These are phyloP conservation scores for Buathra laborator DNA, from an alignment of 2,888 invertebrate genomes.

Conservation along the genomic window DNA sequence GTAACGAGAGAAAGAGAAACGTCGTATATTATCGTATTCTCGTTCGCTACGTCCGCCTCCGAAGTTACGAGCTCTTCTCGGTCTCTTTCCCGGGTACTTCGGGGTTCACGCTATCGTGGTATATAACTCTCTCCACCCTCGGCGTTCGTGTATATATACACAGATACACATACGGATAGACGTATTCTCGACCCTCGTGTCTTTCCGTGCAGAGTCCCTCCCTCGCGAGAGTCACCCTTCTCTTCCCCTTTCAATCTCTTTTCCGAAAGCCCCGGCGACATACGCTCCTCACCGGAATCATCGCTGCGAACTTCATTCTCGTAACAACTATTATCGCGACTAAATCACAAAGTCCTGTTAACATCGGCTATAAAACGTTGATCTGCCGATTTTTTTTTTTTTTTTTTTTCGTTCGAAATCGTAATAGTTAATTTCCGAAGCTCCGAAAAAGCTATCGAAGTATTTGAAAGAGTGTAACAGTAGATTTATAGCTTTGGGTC, in stretches of 20 bases:
- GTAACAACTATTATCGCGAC: not conserved
- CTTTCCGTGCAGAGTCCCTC: constrained; percentile 14
- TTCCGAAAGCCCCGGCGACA: constrained; percentile 4
- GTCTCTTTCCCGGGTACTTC: constrained; percentile 54
- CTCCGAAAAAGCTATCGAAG: not conserved
- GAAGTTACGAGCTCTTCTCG: constrained; percentile 58
- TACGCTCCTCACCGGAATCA: constrained; percentile 45
- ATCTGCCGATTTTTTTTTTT: not conserved
- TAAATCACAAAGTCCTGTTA: not conserved
- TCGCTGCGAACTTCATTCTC: constrained; percentile 30
- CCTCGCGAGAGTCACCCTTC: constrained; percentile 26
- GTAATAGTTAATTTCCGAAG: too few species aligned
- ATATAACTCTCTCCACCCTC: constrained; percentile 16
- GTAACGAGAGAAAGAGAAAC: constrained; percentile 40
- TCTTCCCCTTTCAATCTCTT: constrained; percentile 38
- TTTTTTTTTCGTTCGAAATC: not conserved
- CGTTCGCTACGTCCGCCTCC: constrained; percentile 57
- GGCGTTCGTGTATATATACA: not conserved
- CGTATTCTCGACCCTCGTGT: constrained; percentile 37
- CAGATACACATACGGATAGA: constrained; percentile 13
- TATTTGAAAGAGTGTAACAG: not conserved
- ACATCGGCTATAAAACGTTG: not conserved
- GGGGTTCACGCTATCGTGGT: constrained; percentile 39
- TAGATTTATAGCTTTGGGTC: not conserved
- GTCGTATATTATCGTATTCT: constrained; percentile 57